Percentiles rank a stretch among this genome's conserved stretches.
phyloP scores from a whole-genome alignment of 2,113 vertebrate genomes.

The Mobula birostris region DNA sequence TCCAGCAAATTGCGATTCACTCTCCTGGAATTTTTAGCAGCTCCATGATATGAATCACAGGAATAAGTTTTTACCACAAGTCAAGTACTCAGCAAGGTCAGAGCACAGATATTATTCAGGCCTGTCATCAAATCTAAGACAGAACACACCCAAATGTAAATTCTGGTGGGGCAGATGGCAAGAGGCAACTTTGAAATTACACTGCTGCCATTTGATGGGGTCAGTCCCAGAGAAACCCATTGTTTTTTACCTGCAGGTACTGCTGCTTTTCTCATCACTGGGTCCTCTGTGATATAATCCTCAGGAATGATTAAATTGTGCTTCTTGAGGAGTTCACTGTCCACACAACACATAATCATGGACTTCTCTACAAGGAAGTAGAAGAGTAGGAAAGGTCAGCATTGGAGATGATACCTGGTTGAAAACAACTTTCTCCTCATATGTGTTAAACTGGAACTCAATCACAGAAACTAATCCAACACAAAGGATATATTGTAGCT shows the following conservation, averaged over 20 bases:
- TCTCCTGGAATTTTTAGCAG: neutral
- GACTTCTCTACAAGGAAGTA: slow-evolving; percentile 58
- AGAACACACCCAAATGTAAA: neutral
- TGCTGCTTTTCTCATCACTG: slow-evolving; percentile 47
- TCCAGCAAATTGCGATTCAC: neutral
- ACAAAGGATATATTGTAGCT: neutral
- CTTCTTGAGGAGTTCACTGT: slow-evolving; percentile 64
- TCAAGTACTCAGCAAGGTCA: neutral
- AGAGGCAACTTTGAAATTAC: neutral
- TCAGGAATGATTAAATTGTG: slow-evolving; percentile 69
- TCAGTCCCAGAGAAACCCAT: neutral
- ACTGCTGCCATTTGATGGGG: neutral
- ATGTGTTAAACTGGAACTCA: neutral
- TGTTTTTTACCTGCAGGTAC: slow-evolving; percentile 62
- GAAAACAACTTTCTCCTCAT: too few relatives aligned
- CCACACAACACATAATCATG: slow-evolving; percentile 65
- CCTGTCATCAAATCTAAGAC: neutral
- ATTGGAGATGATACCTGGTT: neutral
- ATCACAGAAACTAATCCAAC: neutral
- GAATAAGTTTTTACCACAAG: neutral
- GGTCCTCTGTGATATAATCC: slow-evolving; percentile 63
- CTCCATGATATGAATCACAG: neutral
- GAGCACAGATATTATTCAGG: neutral
- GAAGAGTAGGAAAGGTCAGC: neutral
- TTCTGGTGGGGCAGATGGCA: too few relatives aligned